Percentiles rank a stretch among this genome's conserved stretches.
Evolutionary conservation across 2,888 invertebrate species (phyloP).

Genomic region (Stenolophus ochropezus): DNA sequence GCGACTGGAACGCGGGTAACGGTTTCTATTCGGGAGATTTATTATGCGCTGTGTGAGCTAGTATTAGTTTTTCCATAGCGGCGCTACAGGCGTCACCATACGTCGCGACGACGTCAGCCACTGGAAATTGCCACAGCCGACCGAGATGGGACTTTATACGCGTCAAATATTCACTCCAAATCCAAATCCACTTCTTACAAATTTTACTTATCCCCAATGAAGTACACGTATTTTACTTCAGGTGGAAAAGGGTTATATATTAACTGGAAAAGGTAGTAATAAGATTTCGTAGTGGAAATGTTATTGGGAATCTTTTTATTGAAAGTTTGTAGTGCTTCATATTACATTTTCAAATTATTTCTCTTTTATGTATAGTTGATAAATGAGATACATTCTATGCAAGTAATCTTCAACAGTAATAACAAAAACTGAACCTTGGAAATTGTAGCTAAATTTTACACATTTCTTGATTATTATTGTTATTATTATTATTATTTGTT

Average conservation of each 20-base stretch:
- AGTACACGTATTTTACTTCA: background rate
- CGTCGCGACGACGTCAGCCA: background rate
- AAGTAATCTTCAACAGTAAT: too few species aligned
- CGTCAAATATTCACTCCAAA: background rate
- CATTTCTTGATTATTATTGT: too few species aligned
- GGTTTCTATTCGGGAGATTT: constrained; percentile 47
- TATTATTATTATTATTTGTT: too few species aligned
- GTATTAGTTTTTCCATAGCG: constrained; percentile 51
- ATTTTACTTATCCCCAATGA: background rate
- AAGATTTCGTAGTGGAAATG: too few species aligned
- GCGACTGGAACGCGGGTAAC: constrained; percentile 7
- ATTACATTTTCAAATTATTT: too few species aligned
- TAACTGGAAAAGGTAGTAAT: background rate
- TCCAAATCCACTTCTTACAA: background rate
- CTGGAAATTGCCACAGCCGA: background rate
- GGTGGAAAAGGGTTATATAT: background rate
- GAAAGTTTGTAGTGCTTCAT: too few species aligned
- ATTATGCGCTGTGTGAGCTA: constrained; percentile 28
- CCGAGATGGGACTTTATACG: background rate
- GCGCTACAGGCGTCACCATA: constrained; percentile 18
- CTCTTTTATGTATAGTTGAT: too few species aligned
- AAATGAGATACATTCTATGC: too few species aligned
- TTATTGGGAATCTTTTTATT: too few species aligned
- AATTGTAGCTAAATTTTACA: too few species aligned
- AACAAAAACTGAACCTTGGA: too few species aligned